These are phyloP conservation scores for Quadroppia sp. DNA, from an alignment of 2,888 invertebrate genomes.

Conservation along the genomic window DNA sequence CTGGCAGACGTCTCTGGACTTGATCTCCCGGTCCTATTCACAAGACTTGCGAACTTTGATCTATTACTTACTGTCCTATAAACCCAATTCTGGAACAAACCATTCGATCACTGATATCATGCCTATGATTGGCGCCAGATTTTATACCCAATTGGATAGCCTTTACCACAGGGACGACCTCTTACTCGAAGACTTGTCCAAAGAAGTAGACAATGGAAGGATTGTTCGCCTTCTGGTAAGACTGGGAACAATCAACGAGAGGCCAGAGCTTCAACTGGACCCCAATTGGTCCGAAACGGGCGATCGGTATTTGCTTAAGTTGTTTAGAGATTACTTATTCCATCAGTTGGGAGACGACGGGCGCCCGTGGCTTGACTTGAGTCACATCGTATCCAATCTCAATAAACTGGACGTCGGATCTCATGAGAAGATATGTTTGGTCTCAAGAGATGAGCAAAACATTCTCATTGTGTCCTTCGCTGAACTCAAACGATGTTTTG, in stretches of 20 bases:
- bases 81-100: slow-evolving; percentile 39
- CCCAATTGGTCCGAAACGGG: slow-evolving; percentile 96
- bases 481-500: slow-evolving; percentile 90
- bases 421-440: slow-evolving; percentile 71
- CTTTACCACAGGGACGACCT: slow-evolving; percentile 80
- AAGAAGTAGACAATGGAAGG: slow-evolving; percentile 91
- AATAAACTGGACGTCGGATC: slow-evolving; percentile 67
- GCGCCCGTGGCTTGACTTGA: slow-evolving; percentile 92
- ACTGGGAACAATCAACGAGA: slow-evolving; percentile 87
- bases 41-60: slow-evolving; percentile 90
- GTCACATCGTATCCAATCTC: slow-evolving; percentile 86
- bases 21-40: slow-evolving; percentile 84
- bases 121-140: slow-evolving; percentile 97
- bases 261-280: slow-evolving; percentile 92
- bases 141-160: slow-evolving; percentile 91
- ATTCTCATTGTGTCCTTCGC: slow-evolving; percentile 90
- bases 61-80: slow-evolving; percentile 60
- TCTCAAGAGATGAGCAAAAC: slow-evolving; percentile 94
- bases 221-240: slow-evolving; percentile 85
- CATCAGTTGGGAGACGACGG: slow-evolving; percentile 91
- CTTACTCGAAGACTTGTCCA: slow-evolving; percentile 81
- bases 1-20: slow-evolving; percentile 78
- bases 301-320: slow-evolving; percentile 94
- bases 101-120: slow-evolving; percentile 90
- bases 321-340: slow-evolving; percentile 95